These are phyloP conservation scores for Charina bottae DNA, from an alignment of 2,113 vertebrate species.

Conservation along the genomic window DNA sequence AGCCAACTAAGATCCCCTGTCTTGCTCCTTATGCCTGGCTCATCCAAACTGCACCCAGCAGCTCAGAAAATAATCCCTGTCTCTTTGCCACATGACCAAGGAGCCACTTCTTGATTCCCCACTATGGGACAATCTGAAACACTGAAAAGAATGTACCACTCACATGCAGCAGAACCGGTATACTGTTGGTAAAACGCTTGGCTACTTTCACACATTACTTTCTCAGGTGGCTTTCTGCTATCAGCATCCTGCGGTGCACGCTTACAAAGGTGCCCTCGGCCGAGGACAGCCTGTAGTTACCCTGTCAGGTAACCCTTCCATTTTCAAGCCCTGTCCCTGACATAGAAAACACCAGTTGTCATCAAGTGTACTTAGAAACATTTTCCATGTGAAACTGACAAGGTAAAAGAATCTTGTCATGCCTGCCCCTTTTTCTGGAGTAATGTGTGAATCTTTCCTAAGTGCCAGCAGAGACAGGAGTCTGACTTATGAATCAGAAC, in stretches of 20 bases:
- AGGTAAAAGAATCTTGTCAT: constrained; percentile 22
- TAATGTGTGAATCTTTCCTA: constrained; percentile 26
- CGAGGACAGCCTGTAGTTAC: constrained; percentile 23
- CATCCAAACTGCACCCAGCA: background rate
- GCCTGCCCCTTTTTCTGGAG: background rate
- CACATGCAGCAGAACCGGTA: background rate
- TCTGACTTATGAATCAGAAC: background rate
- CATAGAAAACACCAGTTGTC: constrained; percentile 21
- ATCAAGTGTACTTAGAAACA: constrained; percentile 4
- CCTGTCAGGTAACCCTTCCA: constrained; percentile 1
- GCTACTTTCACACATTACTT: constrained; percentile 7
- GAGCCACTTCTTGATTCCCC: background rate
- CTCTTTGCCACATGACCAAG: background rate
- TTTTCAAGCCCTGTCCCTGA: constrained; percentile 24
- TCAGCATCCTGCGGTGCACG: background rate
- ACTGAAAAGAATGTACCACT: background rate
- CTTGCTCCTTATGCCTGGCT: background rate
- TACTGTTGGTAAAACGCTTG: background rate
- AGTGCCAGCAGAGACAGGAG: background rate
- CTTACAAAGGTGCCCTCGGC: constrained; percentile 24
- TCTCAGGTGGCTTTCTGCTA: constrained; percentile 1
- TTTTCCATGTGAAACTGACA: constrained; percentile 2
- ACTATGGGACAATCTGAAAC: background rate
- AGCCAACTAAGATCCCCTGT: background rate
- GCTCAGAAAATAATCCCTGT: background rate